Conservation (phyloP, 2,888 invertebrate genomes). For the Scaptomyza polygonia region DNA sequence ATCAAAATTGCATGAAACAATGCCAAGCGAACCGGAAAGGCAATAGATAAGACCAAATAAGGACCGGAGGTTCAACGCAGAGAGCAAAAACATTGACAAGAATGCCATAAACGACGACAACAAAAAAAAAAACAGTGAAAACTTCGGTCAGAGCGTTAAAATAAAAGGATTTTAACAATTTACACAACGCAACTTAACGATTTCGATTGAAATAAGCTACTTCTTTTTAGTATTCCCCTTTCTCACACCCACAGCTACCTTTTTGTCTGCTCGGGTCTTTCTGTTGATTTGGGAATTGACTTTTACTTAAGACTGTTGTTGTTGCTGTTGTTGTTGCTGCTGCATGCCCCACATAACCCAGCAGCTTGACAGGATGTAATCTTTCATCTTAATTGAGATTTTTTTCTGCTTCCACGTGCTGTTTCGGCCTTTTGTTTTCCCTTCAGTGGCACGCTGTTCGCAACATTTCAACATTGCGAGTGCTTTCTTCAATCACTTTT, state of each 20-base stretch:
- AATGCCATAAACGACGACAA: conserved; percentile 38
- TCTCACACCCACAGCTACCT: conserved; percentile 6
- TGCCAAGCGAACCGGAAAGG: conserved; percentile 57
- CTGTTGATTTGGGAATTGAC: conserved; percentile 74
- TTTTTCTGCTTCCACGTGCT: conserved; percentile 24
- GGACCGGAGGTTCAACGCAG: background rate
- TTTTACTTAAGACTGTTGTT: conserved; percentile 54
- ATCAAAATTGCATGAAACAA: conserved; percentile 76
- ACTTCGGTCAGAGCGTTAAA: conserved; percentile 46
- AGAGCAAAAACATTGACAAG: conserved; percentile 37
- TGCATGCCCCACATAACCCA: conserved; percentile 17
- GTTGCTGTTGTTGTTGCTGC: conserved; percentile 7
- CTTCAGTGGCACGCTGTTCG: conserved; percentile 3
- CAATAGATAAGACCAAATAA: conserved; percentile 37
- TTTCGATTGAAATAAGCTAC: conserved; percentile 75
- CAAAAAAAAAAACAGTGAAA: conserved; percentile 36
- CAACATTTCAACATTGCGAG: conserved; percentile 14
- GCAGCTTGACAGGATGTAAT: conserved; percentile 64
- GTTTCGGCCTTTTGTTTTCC: conserved; percentile 14
- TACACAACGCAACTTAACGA: conserved; percentile 60
- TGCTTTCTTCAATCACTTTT: background rate
- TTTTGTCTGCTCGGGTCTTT: conserved; percentile 10
- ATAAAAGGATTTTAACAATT: conserved; percentile 76
- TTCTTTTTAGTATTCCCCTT: conserved; percentile 29
- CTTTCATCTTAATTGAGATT: conserved; percentile 73